Percentiles rank a stretch among this genome's conserved stretches.
phyloP scores from a whole-genome alignment of 2,888 invertebrate species.

The Cistogaster globosa region DNA sequence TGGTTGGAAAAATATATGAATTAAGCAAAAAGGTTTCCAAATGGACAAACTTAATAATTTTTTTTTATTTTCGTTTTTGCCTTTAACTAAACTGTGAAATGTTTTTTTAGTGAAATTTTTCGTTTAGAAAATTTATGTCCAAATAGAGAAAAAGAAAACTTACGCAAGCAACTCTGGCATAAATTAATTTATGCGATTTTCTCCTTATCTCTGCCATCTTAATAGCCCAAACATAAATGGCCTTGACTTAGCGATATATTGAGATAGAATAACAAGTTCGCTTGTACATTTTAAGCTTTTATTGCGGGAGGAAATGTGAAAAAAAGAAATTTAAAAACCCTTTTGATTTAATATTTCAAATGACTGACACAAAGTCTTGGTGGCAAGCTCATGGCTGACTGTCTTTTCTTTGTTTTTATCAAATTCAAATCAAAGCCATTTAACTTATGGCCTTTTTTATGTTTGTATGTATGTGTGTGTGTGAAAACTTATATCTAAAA shows the following conservation, averaged over 20 bases:
- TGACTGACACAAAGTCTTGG: slow-evolving; percentile 48
- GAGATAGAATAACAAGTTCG: background rate
- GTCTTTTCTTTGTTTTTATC: background rate
- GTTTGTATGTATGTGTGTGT: slow-evolving; percentile 47
- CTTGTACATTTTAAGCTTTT: background rate
- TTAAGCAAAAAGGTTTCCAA: slow-evolving; percentile 29
- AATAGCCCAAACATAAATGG: slow-evolving; percentile 46
- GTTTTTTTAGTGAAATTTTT: slow-evolving; percentile 22
- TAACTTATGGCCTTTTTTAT: slow-evolving; percentile 66
- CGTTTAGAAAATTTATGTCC: no score
- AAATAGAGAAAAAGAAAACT: no score
- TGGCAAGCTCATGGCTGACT: slow-evolving; percentile 38
- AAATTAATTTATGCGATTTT: slow-evolving; percentile 39
- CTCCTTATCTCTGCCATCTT: slow-evolving; percentile 56
- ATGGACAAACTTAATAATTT: background rate
- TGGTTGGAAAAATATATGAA: background rate
- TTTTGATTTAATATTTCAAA: slow-evolving; percentile 56
- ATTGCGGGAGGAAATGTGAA: slow-evolving; percentile 4
- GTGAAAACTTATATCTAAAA: background rate
- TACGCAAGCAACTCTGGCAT: slow-evolving; percentile 20
- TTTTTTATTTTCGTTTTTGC: background rate
- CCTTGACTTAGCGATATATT: slow-evolving; percentile 6
- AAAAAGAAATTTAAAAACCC: slow-evolving; percentile 34
- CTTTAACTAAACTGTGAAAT: slow-evolving; percentile 34
- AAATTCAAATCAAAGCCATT: slow-evolving; percentile 51